phyloP scores from a whole-genome alignment of 2,797 vertebrate genomes.

The Botia kubotai region DNA sequence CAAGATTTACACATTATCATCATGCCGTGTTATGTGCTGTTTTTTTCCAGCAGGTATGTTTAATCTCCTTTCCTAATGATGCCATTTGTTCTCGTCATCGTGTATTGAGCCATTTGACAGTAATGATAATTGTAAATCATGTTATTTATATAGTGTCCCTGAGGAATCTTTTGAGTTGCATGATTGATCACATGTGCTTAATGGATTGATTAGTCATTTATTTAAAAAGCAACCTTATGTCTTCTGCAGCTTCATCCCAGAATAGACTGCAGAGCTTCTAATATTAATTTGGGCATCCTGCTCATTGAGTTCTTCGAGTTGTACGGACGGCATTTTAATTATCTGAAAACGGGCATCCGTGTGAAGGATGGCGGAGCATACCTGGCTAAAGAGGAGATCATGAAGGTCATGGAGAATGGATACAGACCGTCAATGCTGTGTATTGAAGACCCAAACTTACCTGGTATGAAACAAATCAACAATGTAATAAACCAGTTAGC shows the following conservation, averaged over 20 bases:
- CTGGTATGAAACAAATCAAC: constrained; percentile 75
- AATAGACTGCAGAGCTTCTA: constrained; percentile 89
- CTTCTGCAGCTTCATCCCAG: constrained; percentile 88
- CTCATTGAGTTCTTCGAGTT: constrained; percentile 98
- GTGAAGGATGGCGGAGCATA: constrained; percentile 95
- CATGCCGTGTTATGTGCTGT: too few species aligned
- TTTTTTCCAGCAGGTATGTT: not conserved
- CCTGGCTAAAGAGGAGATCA: constrained; percentile 95
- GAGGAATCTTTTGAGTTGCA: not conserved
- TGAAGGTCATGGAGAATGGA: constrained; percentile 92
- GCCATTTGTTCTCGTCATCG: not conserved
- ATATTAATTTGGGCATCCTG: constrained; percentile 93
- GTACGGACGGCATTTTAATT: constrained; percentile 98
- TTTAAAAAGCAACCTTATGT: not conserved
- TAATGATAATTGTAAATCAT: constrained; percentile 5
- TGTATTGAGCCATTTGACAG: not conserved
- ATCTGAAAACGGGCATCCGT: constrained; percentile 95
- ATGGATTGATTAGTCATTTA: not conserved
- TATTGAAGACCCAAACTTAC: constrained; percentile 96
- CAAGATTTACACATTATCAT: not conserved
- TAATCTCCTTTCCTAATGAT: not conserved
- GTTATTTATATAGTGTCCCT: not conserved
- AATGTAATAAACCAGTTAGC: not conserved
- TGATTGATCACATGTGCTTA: not conserved
- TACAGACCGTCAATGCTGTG: constrained; percentile 94